Base-by-base conservation (phyloP, 1,140 invertebrate genomes). In the Dreissena polymorpha region DNA sequence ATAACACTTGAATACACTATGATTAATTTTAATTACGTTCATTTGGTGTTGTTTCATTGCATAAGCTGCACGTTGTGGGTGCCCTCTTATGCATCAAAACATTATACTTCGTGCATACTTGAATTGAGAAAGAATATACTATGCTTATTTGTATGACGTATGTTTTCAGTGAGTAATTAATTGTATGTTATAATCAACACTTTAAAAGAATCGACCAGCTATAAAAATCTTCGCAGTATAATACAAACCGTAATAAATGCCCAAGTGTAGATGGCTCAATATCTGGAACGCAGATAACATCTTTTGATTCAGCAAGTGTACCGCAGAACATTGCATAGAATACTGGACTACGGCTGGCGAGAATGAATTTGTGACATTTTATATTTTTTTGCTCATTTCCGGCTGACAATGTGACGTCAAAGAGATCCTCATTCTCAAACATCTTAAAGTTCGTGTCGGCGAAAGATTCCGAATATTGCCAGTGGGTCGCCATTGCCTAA, bases 281-380 rank as follows among this genome's bases (percentile, higher is more conserved):
- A 73, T 86, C 84, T 8, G 68, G 63, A 12, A 83, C 70, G 16
- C 78, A 51, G 16, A 86, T 69, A n/a, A 16, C 55, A 1, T 55
- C 57, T 18, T 16, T 95, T 39, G 39, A 39, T 1, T 95, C 94
- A 83, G 88, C 84, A 80, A 92, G 84, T 6, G 95, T 95, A 57
- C 96, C 95, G 90, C 96, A 96, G 87, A 97, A 97, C 96, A 97
- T 97, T 10, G 96, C 95, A 91, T 96, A 96, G 91, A 97, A 97
- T 3, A 97, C 96, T 3, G 95, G 95, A 91, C 95, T 96, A 16
- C 96, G 96, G 63, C 96, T 95, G 12, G 96, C 95, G 5, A 97
- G 90, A 6, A 97, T 95, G 90, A 97, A 96, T 90, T 96, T 96
- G 87, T 97, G 96, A 0, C 96, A 96, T 7, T 96, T 96, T 83